Evolutionary conservation across 2,888 invertebrate genomes (phyloP).

Genomic region (Neoaliturus tenellus): DNA sequence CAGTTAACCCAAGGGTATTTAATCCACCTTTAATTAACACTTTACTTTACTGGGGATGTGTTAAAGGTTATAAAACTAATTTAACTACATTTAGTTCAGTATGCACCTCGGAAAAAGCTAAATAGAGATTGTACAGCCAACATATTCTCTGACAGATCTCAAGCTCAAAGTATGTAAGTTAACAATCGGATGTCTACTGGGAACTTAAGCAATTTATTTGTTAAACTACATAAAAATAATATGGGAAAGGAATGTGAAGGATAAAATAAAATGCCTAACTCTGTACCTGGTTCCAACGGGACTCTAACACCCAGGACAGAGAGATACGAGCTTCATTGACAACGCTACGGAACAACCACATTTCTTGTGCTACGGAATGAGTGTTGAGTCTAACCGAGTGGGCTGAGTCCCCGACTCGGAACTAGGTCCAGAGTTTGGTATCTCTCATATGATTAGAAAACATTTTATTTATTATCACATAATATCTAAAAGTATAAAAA

Average conservation of each 20-base stretch:
- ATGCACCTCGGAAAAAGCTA: no score
- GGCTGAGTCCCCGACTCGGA: constrained; percentile 53
- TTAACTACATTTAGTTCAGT: no score
- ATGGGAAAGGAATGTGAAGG: neutral
- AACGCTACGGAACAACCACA: constrained; percentile 40
- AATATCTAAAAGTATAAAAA: constrained; percentile 1
- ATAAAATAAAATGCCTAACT: constrained; percentile 51
- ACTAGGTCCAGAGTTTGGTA: constrained; percentile 60
- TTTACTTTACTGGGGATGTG: no score
- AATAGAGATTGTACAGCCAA: no score
- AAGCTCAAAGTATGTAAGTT: no score
- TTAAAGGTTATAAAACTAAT: no score
- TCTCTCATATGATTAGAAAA: constrained; percentile 43
- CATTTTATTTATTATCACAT: neutral
- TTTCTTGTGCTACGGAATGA: constrained; percentile 36
- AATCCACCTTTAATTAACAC: no score
- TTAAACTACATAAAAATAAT: neutral
- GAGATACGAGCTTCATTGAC: neutral
- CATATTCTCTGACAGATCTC: no score
- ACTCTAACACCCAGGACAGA: no score
- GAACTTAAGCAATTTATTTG: neutral
- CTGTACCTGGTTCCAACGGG: constrained; percentile 59
- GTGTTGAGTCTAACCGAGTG: neutral
- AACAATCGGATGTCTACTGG: neutral
- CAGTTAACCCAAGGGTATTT: no score